A percentile compares a stretch with the other conserved stretches of the same genome.
These are phyloP conservation scores for Nyctalus aviator DNA, from an alignment of 2,797 vertebrate species.

Conservation along the genomic window DNA sequence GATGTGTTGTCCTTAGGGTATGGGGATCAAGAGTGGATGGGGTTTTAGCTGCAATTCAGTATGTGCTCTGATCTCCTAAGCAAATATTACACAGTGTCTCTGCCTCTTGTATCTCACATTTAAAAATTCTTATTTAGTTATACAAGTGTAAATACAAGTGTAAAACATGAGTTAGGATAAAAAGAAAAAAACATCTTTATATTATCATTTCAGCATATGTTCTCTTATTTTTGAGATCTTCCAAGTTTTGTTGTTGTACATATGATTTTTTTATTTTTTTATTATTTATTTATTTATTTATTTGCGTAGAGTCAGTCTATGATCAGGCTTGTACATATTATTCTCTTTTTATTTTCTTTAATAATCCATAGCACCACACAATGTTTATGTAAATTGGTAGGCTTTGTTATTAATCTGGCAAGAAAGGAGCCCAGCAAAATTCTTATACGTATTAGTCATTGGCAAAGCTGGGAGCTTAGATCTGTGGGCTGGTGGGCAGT, in stretches of 20 bases:
- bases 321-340: neutral
- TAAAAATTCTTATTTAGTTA: neutral
- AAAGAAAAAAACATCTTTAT: neutral
- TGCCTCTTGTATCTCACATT: neutral
- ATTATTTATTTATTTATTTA: too few relatives aligned
- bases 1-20: neutral
- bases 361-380: neutral
- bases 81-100: neutral
- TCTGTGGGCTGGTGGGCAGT: neutral
- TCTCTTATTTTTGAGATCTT: neutral
- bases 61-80: neutral
- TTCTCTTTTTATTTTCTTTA: neutral
- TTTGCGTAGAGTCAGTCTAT: neutral
- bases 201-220: neutral
- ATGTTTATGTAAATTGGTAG: neutral
- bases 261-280: neutral
- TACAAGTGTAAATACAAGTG: slow-evolving; percentile 27
- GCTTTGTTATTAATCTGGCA: neutral
- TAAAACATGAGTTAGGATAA: slow-evolving; percentile 1
- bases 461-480: neutral
- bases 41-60: neutral
- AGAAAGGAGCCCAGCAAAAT: neutral
- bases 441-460: neutral
- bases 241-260: neutral
- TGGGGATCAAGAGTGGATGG: neutral